Evolutionary conservation across 2,888 invertebrate genomes (phyloP), one percentile per base, ranked within the genome.

Genomic region (Scotopteryx bipunctaria): DNA sequence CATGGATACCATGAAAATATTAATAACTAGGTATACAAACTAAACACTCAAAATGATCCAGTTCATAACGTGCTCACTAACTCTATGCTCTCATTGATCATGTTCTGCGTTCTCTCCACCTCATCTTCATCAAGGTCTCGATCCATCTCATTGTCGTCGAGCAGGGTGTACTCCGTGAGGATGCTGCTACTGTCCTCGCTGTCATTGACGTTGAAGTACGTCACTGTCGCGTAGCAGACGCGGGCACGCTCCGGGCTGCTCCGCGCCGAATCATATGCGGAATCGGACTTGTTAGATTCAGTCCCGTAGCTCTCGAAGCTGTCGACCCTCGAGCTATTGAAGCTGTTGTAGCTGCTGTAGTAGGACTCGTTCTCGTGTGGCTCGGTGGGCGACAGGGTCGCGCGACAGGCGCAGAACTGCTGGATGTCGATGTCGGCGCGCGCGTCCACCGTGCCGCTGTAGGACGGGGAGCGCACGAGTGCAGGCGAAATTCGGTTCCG

Each of bases 101-200:
- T 61, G 55, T 90, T 90, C 69, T 90, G 90, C 1, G 81, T 73
- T 35, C 76, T 71, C 61, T 88, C 67, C 15, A 60, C 58, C 46
- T 77, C 78, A 5, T 78, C 82, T 1, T 76, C 59, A 1, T 70
- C 74, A 3, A 61, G 67, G 0, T 72, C 72, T 21, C 64, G 59
- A 14, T 76, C 81, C 2, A 60, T 61, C 1, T 82, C 82, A 0
- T 70, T 69, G 9, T 87, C 87, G 27, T 90, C 90, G 0, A 90
- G 69, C 1, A 88, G 69, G 0, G 90, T 90, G 63, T 84, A 88
- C 56, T 90, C 90, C 0, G 90, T 90, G 23, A 81, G 74, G 60
- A 90, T 84, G 63, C 89, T 89, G 73, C 86, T 83, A 60, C 83
- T 86, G 45, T 90, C 90, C 29, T 87, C 87, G 25, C 87, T 86